These are phyloP conservation scores for Ctenicera cuprea DNA, from an alignment of 2,888 invertebrate genomes.

Conservation along the genomic window DNA sequence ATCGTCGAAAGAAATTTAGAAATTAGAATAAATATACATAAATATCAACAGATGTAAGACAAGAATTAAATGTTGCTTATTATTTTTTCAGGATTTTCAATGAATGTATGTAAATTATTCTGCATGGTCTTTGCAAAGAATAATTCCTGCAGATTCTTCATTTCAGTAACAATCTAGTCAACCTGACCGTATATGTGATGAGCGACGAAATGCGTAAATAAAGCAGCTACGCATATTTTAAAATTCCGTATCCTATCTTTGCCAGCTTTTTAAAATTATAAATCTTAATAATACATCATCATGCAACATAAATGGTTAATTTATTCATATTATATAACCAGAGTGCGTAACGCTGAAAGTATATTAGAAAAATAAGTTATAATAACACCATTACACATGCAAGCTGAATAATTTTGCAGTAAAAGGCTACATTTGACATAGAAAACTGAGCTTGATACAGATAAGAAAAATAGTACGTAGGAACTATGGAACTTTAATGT, in stretches of 20 bases:
- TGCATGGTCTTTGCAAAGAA: no score
- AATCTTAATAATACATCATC: slow-evolving; percentile 28
- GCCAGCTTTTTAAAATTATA: neutral
- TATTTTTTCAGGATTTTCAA: no score
- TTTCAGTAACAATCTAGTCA: no score
- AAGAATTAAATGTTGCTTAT: no score
- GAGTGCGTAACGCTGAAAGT: slow-evolving; percentile 31
- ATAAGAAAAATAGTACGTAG: slow-evolving; percentile 42
- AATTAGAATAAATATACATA: no score
- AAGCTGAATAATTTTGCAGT: slow-evolving; percentile 43
- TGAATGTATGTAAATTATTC: no score
- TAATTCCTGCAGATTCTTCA: no score
- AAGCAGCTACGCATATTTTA: neutral
- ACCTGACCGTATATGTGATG: no score
- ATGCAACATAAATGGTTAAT: slow-evolving; percentile 39
- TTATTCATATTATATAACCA: slow-evolving; percentile 38
- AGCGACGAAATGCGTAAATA: slow-evolving; percentile 10
- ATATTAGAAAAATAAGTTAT: slow-evolving; percentile 43
- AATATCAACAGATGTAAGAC: no score
- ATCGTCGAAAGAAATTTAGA: no score
- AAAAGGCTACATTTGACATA: slow-evolving; percentile 34
- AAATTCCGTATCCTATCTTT: neutral
- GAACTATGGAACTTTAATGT: slow-evolving; percentile 9
- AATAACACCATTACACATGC: slow-evolving; percentile 39
- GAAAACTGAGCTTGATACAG: slow-evolving; percentile 19